A percentile compares a stretch with the other conserved stretches of the same genome.
Evolutionary conservation across 2,797 vertebrate species (phyloP).

Genomic region (Coranthus polyacanthus): DNA sequence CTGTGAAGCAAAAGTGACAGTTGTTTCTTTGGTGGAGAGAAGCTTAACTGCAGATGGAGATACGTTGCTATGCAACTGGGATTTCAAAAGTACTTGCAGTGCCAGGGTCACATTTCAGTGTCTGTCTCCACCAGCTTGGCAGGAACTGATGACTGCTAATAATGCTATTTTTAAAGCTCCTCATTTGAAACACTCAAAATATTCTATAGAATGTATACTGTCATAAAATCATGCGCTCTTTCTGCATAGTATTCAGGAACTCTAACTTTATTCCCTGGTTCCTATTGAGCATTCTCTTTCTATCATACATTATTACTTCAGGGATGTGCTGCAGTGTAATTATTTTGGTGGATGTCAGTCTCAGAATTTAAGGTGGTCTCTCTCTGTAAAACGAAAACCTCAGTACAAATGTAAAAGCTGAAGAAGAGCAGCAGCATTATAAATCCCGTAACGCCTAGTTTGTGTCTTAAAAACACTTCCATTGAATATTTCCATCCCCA

Average conservation of each 20-base stretch:
- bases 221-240: not conserved
- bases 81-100: conserved; percentile 72
- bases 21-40: conserved; percentile 62
- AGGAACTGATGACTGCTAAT: conserved; percentile 73
- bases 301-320: conserved; percentile 18
- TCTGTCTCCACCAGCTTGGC: conserved; percentile 65
- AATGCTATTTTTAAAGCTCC: conserved; percentile 60
- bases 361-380: not conserved
- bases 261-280: not conserved
- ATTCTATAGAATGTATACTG: conserved; percentile 19
- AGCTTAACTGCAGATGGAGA: conserved; percentile 74
- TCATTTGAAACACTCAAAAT: conserved; percentile 44
- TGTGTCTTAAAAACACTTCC: conserved; percentile 9
- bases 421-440: too few relatives aligned
- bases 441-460: too few relatives aligned
- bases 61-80: conserved; percentile 84
- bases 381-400: not conserved
- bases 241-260: not conserved
- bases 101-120: conserved; percentile 76
- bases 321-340: not conserved
- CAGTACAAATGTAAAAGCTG: conserved; percentile 4
- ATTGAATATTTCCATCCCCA: not conserved
- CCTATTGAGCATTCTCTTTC: not conserved
- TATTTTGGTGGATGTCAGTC: not conserved
- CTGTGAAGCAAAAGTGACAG: conserved; percentile 67